Evolutionary conservation across 2,113 vertebrate species (phyloP).

Genomic region (Pedetes capensis): DNA sequence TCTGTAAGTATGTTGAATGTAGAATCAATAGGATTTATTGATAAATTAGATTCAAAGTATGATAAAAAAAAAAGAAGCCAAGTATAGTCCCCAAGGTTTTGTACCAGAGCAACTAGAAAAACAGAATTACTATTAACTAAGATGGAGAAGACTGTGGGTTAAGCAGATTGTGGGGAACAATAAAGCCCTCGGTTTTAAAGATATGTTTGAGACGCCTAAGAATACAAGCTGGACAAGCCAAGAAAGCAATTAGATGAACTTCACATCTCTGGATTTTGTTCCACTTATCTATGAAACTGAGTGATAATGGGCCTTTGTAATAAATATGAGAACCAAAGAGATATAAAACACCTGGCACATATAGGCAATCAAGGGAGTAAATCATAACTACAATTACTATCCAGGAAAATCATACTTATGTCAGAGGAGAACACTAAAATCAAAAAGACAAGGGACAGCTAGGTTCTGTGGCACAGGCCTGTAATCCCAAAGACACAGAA

Average conservation of each 20-base stretch:
- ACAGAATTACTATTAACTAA: not conserved
- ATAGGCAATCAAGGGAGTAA: not conserved
- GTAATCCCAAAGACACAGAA: no score
- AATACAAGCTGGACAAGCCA: not conserved
- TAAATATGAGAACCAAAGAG: not conserved
- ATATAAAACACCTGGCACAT: not conserved
- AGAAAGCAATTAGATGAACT: constrained; percentile 20
- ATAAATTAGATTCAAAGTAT: not conserved
- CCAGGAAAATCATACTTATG: not conserved
- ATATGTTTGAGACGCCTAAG: not conserved
- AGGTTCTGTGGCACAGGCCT: no score
- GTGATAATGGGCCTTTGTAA: not conserved
- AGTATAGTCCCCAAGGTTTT: not conserved
- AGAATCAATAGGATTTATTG: not conserved
- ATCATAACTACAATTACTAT: not conserved
- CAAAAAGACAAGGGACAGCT: not conserved
- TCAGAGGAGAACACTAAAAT: not conserved
- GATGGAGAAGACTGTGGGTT: not conserved
- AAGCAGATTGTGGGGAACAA: not conserved
- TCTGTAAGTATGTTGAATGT: not conserved
- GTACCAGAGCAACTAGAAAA: not conserved
- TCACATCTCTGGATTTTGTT: not conserved
- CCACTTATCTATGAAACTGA: not conserved
- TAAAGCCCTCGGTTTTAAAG: not conserved
- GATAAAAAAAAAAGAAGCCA: constrained; percentile 14